These are phyloP conservation scores for Stomatorhinus ivindoensis DNA, from an alignment of 2,113 vertebrate species.

Conservation along the genomic window DNA sequence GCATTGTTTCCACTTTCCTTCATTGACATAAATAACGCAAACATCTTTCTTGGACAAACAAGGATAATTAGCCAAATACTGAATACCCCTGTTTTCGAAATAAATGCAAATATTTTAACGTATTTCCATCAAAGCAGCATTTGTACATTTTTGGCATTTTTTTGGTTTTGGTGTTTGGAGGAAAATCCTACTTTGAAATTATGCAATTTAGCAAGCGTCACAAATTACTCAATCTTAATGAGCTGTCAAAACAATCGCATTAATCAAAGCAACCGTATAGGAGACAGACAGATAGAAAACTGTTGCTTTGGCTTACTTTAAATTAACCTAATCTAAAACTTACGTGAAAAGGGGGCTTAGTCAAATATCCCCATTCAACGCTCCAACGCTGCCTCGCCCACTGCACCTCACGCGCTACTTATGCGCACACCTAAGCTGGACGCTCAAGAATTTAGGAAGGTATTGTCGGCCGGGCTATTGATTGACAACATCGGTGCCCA, in stretches of 20 bases:
- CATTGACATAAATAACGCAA: background rate
- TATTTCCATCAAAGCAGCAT: background rate
- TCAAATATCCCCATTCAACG: background rate
- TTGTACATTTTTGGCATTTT: background rate
- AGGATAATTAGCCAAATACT: background rate
- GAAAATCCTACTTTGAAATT: background rate
- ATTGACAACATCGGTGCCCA: slow-evolving; percentile 49
- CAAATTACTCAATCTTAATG: background rate
- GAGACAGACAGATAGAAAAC: background rate
- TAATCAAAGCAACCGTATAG: background rate
- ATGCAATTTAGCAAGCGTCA: background rate
- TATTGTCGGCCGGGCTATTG: slow-evolving; percentile 53
- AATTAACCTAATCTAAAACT: slow-evolving; percentile 19
- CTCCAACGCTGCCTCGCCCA: background rate
- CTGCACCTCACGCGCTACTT: slow-evolving; percentile 18
- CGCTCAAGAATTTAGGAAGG: slow-evolving; percentile 52
- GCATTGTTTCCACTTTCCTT: background rate
- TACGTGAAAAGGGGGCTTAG: slow-evolving; percentile 28
- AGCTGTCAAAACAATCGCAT: background rate
- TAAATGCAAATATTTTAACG: background rate
- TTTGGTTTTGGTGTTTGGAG: background rate
- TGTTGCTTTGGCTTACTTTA: background rate
- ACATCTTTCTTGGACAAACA: background rate
- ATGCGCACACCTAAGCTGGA: slow-evolving; percentile 46
- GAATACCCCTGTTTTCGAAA: background rate